phyloP scores from a whole-genome alignment of 1,140 invertebrate species.

The Reticulitermes speratus region DNA sequence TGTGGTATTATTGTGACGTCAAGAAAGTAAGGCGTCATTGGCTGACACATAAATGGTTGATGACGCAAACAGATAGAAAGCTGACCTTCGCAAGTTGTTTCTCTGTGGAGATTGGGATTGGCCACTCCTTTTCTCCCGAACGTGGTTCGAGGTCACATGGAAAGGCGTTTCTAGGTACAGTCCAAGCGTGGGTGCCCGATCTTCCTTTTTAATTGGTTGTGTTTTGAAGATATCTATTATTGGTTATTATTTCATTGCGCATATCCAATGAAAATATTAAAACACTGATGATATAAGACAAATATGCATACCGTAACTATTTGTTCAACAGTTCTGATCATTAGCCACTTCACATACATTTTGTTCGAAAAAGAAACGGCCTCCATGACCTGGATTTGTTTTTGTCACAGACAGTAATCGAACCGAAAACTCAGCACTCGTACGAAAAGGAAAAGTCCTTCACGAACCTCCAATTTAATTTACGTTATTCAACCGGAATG shows the following conservation, averaged over 20 bases:
- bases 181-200: not conserved
- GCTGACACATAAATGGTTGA: not conserved
- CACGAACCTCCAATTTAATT: too few species aligned
- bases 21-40: not conserved
- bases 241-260: not conserved
- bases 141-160: not conserved
- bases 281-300: not conserved
- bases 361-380: too few species aligned
- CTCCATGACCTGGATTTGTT: too few species aligned
- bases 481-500: too few species aligned
- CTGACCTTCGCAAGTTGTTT: not conserved
- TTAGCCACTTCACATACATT: too few species aligned
- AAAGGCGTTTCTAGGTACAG: not conserved
- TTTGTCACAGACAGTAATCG: too few species aligned
- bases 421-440: too few species aligned
- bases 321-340: too few species aligned
- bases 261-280: not conserved
- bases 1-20: not conserved
- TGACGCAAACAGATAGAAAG: conserved; percentile 11
- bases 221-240: not conserved
- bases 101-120: not conserved
- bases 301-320: too few species aligned
- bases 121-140: not conserved
- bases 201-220: not conserved
- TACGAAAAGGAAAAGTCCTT: too few species aligned